Evolutionary conservation across 2,888 invertebrate species (phyloP).

Genomic region (Chironomus tentans): DNA sequence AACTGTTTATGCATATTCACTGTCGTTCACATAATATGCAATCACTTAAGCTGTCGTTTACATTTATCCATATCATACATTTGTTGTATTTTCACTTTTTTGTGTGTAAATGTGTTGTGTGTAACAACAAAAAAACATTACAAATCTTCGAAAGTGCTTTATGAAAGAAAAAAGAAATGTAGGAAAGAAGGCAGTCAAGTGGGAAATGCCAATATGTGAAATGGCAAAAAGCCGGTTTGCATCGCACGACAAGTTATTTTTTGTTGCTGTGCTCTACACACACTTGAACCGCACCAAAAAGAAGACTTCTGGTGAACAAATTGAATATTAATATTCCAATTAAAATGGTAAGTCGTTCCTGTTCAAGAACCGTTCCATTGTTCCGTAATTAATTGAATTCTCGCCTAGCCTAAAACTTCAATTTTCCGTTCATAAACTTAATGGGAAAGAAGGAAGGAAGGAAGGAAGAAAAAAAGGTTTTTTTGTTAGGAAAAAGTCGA

Average conservation of each 20-base stretch:
- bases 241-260: neutral
- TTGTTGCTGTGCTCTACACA: neutral
- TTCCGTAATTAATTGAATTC: too few relatives aligned
- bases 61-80: neutral
- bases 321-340: constrained; percentile 19
- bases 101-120: too few relatives aligned
- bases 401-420: neutral
- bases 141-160: neutral
- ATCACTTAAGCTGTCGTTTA: neutral
- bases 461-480: too few relatives aligned
- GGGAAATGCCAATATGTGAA: constrained; percentile 7
- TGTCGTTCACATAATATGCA: too few relatives aligned
- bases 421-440: too few relatives aligned
- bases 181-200: neutral
- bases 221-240: neutral
- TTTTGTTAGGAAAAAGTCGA: too few relatives aligned
- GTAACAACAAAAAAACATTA: neutral
- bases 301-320: neutral
- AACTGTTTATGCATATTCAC: too few relatives aligned
- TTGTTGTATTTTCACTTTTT: neutral
- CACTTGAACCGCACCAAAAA: neutral
- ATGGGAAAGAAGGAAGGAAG: too few relatives aligned
- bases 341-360: neutral
- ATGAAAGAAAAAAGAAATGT: neutral
- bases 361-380: too few relatives aligned